Percentiles rank a stretch among this genome's conserved stretches.
phyloP scores from a whole-genome alignment of 2,888 invertebrate species.

The Lasioglossum villosulum region DNA sequence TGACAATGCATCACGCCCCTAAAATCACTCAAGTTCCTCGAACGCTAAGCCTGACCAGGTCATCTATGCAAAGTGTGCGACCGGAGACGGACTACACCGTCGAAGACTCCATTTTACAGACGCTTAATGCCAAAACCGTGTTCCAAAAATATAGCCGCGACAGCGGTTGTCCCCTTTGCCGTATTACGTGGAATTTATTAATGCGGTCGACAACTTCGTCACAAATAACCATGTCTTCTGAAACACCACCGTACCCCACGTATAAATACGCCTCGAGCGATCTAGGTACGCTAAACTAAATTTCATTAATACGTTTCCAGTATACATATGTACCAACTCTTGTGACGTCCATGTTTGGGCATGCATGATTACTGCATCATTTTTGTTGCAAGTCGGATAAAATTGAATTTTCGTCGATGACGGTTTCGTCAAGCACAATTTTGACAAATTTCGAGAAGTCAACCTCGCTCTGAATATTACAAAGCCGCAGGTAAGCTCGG shows the following conservation, averaged over 20 bases:
- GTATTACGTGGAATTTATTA: conserved; percentile 58
- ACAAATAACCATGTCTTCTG: not conserved
- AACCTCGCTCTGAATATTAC: not conserved
- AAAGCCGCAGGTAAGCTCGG: not conserved
- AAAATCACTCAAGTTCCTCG: conserved; percentile 47
- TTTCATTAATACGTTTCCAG: too few species aligned
- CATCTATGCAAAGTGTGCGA: conserved; percentile 44
- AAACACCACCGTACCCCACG: not conserved
- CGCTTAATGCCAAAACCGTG: conserved; percentile 56
- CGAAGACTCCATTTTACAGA: conserved; percentile 29
- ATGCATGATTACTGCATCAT: not conserved
- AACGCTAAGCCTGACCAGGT: conserved; percentile 61
- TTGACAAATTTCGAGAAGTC: not conserved
- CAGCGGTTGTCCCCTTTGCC: conserved; percentile 40
- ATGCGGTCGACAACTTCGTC: conserved; percentile 28
- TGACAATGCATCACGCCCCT: conserved; percentile 13
- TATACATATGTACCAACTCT: too few species aligned
- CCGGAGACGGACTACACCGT: conserved; percentile 42
- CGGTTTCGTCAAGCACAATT: not conserved
- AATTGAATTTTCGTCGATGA: not conserved
- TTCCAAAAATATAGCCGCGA: conserved; percentile 62
- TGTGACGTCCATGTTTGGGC: too few species aligned
- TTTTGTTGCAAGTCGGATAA: not conserved
- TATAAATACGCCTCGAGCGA: not conserved
- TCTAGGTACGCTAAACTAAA: not conserved